A percentile compares a stretch with the other conserved stretches of the same genome.
Evolutionary conservation across 2,113 vertebrate species (phyloP).

Genomic region (Rhipidura dahli): DNA sequence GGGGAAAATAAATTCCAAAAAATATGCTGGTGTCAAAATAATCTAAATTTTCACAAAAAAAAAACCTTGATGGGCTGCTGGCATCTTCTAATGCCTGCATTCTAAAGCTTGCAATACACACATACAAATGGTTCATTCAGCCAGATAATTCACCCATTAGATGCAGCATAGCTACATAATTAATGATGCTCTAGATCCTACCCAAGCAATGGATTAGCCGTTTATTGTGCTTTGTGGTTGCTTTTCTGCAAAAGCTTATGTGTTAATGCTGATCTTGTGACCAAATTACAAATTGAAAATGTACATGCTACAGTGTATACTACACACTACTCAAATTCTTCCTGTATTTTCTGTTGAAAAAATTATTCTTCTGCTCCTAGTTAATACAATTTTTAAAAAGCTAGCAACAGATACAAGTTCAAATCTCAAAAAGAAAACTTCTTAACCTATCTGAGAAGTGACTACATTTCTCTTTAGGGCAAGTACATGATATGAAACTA

Average conservation of each 20-base stretch:
- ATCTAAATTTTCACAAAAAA: neutral
- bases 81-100: neutral
- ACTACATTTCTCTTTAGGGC: neutral
- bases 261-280: neutral
- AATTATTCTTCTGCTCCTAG: neutral
- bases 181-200: neutral
- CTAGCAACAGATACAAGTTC: neutral
- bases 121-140: neutral
- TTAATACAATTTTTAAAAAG: neutral
- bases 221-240: neutral
- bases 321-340: neutral
- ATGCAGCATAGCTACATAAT: neutral
- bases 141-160: neutral
- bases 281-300: neutral
- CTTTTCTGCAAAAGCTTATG: neutral
- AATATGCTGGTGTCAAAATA: neutral
- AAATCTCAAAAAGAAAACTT: neutral
- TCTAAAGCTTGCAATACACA: neutral
- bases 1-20: neutral
- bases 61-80: neutral
- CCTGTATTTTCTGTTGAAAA: neutral
- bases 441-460: neutral
- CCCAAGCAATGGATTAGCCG: neutral
- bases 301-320: neutral
- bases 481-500: neutral